Percentiles rank a stretch among this genome's conserved stretches.
Conservation (phyloP, 2,113 vertebrate species). For the Jaculus jaculus region DNA sequence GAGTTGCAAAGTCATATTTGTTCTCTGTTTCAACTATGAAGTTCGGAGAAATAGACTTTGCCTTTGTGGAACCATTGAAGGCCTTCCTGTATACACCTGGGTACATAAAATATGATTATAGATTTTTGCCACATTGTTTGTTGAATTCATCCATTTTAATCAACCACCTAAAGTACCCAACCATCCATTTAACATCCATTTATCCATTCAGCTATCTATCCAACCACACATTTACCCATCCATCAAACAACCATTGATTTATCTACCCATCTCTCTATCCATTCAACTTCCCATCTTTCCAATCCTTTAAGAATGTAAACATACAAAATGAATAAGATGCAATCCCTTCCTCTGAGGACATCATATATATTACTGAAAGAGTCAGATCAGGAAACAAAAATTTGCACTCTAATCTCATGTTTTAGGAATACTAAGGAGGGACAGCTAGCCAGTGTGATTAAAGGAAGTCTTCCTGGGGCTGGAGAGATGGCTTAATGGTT, state of each 20-base stretch:
- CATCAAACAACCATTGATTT: neutral
- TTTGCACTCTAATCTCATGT: neutral
- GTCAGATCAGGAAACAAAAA: neutral
- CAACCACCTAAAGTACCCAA: neutral
- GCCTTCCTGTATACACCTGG: neutral
- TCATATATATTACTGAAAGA: neutral
- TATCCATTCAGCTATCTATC: neutral
- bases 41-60: neutral
- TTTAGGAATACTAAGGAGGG: neutral
- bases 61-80: neutral
- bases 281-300: neutral
- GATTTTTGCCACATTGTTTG: neutral
- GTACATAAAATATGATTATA: neutral
- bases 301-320: slow-evolving; percentile 1
- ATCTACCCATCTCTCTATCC: neutral
- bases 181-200: neutral
- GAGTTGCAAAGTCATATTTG: neutral
- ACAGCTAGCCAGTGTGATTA: neutral
- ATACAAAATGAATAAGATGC: neutral
- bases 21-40: neutral
- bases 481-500: too few species aligned
- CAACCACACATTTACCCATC: too few species aligned
- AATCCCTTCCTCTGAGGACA: neutral
- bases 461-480: neutral
- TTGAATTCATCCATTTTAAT: neutral